Conservation (phyloP, 2,113 vertebrate species). For the Sula dactylatra region DNA sequence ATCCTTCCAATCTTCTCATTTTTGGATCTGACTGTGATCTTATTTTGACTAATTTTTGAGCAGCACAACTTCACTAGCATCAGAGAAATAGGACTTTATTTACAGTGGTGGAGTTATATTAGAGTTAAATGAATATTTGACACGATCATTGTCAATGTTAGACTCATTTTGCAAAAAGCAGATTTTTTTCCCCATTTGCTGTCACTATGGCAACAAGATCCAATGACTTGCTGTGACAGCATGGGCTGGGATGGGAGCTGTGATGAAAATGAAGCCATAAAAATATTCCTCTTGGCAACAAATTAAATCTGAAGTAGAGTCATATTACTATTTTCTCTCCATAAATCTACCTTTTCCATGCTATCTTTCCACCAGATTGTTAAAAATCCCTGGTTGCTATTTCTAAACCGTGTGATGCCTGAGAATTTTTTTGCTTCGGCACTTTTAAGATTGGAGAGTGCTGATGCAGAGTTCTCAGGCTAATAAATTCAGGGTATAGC, state of each 20-base stretch:
- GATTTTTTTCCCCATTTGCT: background rate
- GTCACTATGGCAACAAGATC: background rate
- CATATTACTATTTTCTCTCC: background rate
- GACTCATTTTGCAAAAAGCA: background rate
- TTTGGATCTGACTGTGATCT: background rate
- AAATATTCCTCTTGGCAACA: background rate
- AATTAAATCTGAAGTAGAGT: background rate
- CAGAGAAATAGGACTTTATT: background rate
- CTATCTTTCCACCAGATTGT: background rate
- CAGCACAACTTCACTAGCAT: background rate
- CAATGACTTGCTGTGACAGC: background rate
- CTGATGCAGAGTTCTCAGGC: background rate
- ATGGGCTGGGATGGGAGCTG: background rate
- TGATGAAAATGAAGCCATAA: background rate
- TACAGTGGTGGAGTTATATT: background rate
- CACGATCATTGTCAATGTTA: background rate
- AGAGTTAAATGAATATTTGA: background rate
- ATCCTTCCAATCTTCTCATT: background rate
- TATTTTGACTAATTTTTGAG: background rate
- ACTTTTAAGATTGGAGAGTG: background rate
- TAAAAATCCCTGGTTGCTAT: background rate
- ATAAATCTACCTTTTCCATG: background rate
- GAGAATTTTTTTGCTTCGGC: background rate
- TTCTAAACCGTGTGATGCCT: background rate
- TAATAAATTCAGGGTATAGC: constrained; percentile 21